These are phyloP conservation scores for Catalaphyllia jardinei DNA, from an alignment of 64 coral and sea anemone species.

Conservation along the genomic window DNA sequence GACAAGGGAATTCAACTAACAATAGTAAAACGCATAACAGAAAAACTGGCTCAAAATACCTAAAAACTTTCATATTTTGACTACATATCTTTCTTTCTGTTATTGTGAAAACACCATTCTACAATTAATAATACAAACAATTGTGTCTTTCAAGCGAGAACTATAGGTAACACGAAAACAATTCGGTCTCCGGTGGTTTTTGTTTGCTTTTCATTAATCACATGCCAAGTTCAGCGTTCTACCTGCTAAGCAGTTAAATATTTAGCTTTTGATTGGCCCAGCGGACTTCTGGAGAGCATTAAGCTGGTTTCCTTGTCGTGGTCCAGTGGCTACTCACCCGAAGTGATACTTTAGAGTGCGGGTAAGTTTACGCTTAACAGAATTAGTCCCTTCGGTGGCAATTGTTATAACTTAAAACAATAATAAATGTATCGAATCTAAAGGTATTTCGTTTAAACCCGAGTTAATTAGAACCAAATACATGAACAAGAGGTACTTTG, in stretches of 20 bases:
- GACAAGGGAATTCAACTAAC: not conserved
- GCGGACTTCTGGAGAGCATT: not conserved
- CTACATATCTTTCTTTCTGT: conserved; percentile 50
- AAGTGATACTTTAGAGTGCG: not conserved
- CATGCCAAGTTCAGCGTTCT: not conserved
- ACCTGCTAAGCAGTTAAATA: conserved; percentile 7
- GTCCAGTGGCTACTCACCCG: not conserved
- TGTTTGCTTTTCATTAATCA: conserved; percentile 5
- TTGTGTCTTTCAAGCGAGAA: not conserved
- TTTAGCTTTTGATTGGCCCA: conserved; percentile 5
- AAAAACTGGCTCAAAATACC: conserved; percentile 30
- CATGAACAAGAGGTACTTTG: too few relatives aligned
- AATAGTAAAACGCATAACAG: not conserved
- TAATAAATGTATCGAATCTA: not conserved
- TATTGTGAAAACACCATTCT: conserved; percentile 17
- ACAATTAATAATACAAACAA: conserved; percentile 53
- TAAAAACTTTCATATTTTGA: conserved; percentile 68
- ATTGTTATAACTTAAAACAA: not conserved
- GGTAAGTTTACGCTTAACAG: not conserved
- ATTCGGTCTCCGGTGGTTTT: conserved; percentile 19
- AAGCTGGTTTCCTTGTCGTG: conserved; percentile 16
- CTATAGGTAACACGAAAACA: conserved; percentile 53
- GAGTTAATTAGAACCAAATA: not conserved
- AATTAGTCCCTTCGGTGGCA: not conserved
- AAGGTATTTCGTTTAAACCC: not conserved